Base-by-base conservation (phyloP, 35 echinoderm and acorn worm genomes). In the Eucidaris tribuloides region DNA sequence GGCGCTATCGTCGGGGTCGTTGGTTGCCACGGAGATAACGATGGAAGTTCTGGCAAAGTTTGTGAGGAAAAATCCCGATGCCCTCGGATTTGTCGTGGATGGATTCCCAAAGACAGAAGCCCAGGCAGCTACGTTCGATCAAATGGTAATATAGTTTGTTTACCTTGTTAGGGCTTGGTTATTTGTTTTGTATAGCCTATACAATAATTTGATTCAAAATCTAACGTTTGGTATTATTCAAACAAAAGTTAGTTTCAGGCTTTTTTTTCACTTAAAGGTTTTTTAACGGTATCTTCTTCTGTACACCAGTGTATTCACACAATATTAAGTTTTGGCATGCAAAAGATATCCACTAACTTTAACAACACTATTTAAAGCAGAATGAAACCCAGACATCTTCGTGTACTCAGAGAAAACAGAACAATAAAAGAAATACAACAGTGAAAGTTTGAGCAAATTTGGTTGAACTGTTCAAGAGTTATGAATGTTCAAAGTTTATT, bases 21-120 rank as follows among this genome's bases (percentile, higher is more conserved):
- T 94, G 60, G 82, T 81, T 30, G 76, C 62, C 9, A 58, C 61
- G 1, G 50, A 72, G 7, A 62, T 64, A 7, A 19, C 90, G 11
- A 34, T 90, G 58, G 13, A 17, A 20, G 22, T 94, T 19, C 36
- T 85, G n/a, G 33, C 35, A 20, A 54, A 82, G 27, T 61, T 58
- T 2, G 65, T 90, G 0, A 42, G 29, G 42, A 82, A 71, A 19
- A 79, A 85, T 37, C 58, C 57, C 5, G 82, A 55, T 44, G 58
- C 81, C 19, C 29, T 5, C 23, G 82, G 74, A 22, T 86, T 94
- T 90, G 79, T 94, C 0, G 81, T 94, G 15, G 92, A 94, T 33
- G 87, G 92, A 23, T 94, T 94, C 41, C 92, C 92, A n/a, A 85
- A 82, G 71, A 86, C 86, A 0, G 65, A 63, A 25, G 92, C 84